Percentiles rank a stretch among this genome's conserved stretches.
Conservation (phyloP, 2,113 vertebrate species). For the Trichechus manatus region DNA sequence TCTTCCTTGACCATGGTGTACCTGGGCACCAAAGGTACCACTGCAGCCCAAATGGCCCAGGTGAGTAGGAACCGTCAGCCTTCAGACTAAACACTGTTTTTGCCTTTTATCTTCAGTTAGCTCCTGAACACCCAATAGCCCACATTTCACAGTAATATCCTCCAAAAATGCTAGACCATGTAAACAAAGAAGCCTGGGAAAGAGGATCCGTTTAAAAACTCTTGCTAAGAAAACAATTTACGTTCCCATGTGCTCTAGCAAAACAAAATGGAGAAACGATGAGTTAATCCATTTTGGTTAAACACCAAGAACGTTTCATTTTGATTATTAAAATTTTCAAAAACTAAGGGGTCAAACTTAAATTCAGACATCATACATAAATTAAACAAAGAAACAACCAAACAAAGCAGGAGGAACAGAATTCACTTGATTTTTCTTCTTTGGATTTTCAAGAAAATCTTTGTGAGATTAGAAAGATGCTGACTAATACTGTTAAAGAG, state of each 20-base stretch:
- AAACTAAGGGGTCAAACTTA: not conserved
- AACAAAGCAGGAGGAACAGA: too few relatives aligned
- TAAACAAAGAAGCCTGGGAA: not conserved
- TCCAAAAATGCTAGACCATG: not conserved
- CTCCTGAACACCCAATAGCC: not conserved
- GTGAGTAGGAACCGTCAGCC: constrained; percentile 75
- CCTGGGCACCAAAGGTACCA: constrained; percentile 88
- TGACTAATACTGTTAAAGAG: not conserved
- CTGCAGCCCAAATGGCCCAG: constrained; percentile 90
- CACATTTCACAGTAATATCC: not conserved
- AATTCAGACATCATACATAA: not conserved
- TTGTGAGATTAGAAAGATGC: too few relatives aligned
- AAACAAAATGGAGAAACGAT: not conserved
- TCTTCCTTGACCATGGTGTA: constrained; percentile 89
- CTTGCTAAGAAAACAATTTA: not conserved
- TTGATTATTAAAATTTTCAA: not conserved
- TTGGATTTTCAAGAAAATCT: too few relatives aligned
- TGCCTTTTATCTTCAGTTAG: not conserved
- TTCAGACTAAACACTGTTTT: not conserved
- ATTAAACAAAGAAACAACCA: too few relatives aligned
- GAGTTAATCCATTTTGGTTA: not conserved
- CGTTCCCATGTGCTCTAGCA: not conserved
- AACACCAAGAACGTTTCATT: not conserved
- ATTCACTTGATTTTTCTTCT: too few relatives aligned
- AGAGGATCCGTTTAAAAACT: not conserved